Conservation (phyloP, 2,888 invertebrate species). For the Orchesella flavescens region DNA sequence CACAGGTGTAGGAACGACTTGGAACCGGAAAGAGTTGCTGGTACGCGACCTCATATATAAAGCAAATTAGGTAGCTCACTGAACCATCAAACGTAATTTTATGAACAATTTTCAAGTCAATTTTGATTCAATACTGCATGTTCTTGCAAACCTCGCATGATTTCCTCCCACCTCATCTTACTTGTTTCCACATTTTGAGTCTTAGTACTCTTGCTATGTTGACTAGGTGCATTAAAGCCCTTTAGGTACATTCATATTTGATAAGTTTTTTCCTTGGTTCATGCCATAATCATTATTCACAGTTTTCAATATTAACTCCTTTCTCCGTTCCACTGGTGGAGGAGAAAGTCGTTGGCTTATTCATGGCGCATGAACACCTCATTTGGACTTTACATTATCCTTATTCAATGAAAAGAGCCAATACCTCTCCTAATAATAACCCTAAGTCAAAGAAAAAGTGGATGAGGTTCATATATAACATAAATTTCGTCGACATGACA, state of each 20-base stretch:
- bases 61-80: constrained; percentile 47
- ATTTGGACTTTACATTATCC: constrained; percentile 26
- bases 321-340: not conserved
- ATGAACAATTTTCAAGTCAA: constrained; percentile 45
- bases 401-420: constrained; percentile 4
- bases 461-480: not conserved
- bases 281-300: constrained; percentile 28
- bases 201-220: not conserved
- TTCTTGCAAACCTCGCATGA: not conserved
- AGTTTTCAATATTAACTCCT: constrained; percentile 24
- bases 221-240: not conserved
- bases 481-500: not conserved
- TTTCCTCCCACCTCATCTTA: constrained; percentile 1
- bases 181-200: not conserved
- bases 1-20: too few relatives aligned
- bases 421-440: constrained; percentile 6
- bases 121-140: constrained; percentile 15
- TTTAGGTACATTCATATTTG: not conserved
- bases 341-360: not conserved
- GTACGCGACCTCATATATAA: not conserved
- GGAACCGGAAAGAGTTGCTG: too few relatives aligned
- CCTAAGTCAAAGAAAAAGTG: not conserved
- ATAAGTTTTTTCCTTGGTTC: too few relatives aligned
- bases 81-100: constrained; percentile 59
- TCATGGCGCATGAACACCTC: constrained; percentile 43